These are phyloP conservation scores for Marcusenius ussheri DNA, from an alignment of 2,113 vertebrate species.

Conservation along the genomic window DNA sequence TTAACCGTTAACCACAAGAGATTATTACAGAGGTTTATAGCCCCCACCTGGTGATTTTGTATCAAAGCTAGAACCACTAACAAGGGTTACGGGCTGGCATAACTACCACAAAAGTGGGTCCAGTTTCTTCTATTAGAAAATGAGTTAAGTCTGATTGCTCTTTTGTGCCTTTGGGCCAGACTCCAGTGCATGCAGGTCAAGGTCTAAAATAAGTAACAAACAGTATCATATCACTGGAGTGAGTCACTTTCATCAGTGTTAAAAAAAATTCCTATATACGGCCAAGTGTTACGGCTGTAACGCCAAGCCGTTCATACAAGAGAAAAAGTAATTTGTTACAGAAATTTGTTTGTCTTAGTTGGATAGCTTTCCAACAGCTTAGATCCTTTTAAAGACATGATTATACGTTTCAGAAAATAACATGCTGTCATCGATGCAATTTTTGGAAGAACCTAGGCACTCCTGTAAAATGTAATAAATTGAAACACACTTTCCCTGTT, in stretches of 20 bases:
- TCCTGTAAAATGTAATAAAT: neutral
- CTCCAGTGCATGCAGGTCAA: neutral
- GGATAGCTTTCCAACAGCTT: neutral
- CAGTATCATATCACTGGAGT: constrained; percentile 42
- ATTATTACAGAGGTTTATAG: constrained; percentile 1
- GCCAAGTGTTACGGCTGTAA: neutral
- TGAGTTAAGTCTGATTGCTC: neutral
- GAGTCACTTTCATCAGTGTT: constrained; percentile 33
- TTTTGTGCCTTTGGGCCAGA: neutral
- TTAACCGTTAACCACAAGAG: constrained; percentile 2
- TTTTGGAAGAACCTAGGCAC: neutral
- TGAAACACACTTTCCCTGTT: neutral
- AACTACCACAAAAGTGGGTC: neutral
- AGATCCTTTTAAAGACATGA: neutral
- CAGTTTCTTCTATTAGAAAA: neutral
- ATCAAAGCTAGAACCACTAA: neutral
- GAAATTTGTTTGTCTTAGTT: neutral
- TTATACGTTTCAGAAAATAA: neutral
- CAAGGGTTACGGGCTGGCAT: neutral
- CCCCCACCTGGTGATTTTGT: neutral
- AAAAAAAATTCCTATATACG: neutral
- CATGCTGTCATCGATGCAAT: neutral
- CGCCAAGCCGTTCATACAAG: neutral
- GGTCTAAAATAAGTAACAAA: constrained; percentile 34
- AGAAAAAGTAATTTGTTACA: neutral